phyloP scores from a whole-genome alignment of 2,888 invertebrate species.

The Netelia fuscicornis region DNA sequence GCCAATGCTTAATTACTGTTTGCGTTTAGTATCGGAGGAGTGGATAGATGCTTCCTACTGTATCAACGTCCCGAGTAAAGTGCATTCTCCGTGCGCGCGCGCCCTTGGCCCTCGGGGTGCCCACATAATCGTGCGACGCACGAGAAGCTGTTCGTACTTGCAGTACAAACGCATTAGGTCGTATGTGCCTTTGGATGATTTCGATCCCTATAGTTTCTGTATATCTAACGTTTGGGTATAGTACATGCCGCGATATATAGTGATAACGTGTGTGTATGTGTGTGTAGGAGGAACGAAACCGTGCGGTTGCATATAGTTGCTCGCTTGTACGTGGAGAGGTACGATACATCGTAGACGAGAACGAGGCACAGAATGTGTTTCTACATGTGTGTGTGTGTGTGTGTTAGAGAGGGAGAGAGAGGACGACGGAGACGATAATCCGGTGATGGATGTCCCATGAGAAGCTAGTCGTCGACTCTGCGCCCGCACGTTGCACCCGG shows the following conservation, averaged over 20 bases:
- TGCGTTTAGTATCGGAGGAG: not conserved
- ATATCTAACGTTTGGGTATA: not conserved
- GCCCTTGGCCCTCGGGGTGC: not conserved
- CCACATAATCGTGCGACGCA: not conserved
- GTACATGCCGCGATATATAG: not conserved
- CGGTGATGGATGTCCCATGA: slow-evolving; percentile 80
- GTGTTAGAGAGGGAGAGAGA: not conserved
- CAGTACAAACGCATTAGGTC: not conserved
- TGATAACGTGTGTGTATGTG: not conserved
- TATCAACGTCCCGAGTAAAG: too few species aligned
- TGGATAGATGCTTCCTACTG: not conserved
- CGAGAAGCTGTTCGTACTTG: not conserved
- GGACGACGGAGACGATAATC: slow-evolving; percentile 77
- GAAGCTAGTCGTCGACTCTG: slow-evolving; percentile 48
- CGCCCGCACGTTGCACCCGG: slow-evolving; percentile 51
- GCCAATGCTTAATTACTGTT: too few species aligned
- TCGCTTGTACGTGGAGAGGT: not conserved
- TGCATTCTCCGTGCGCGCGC: too few species aligned
- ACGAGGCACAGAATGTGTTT: not conserved
- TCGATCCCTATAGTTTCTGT: not conserved
- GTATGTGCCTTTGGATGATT: not conserved
- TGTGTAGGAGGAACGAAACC: not conserved
- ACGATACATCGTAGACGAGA: slow-evolving; percentile 23
- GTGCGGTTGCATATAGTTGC: not conserved
- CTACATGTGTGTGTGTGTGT: too few species aligned